A percentile compares a stretch with the other conserved stretches of the same genome.
Conservation (phyloP, 2,888 invertebrate species). For the Perdita meconis region DNA sequence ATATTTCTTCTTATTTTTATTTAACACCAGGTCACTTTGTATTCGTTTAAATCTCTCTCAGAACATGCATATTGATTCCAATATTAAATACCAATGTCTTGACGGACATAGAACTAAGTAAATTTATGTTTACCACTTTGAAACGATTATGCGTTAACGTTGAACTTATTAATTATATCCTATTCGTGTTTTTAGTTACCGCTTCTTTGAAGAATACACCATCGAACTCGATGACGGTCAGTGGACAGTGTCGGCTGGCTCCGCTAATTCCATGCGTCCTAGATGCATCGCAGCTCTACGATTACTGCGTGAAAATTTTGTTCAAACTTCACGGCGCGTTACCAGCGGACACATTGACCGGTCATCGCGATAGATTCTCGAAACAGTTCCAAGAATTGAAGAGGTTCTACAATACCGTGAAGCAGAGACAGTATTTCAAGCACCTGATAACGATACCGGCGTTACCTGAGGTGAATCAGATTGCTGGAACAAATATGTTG, state of each 20-base stretch:
- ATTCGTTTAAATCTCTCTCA: too few relatives aligned
- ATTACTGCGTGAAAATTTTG: constrained; percentile 97
- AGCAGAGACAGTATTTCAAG: constrained; percentile 98
- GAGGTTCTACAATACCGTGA: constrained; percentile 96
- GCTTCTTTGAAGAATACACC: constrained; percentile 96
- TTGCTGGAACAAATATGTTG: not conserved
- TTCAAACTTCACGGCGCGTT: constrained; percentile 97
- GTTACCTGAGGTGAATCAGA: constrained; percentile 90
- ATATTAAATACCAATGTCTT: too few relatives aligned
- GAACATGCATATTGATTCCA: too few relatives aligned
- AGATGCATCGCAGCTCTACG: constrained; percentile 98
- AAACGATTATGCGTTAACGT: not conserved
- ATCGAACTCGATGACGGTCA: constrained; percentile 98
- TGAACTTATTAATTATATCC: constrained; percentile 13
- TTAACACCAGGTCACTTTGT: too few relatives aligned
- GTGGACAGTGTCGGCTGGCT: constrained; percentile 98
- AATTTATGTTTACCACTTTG: too few relatives aligned
- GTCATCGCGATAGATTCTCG: constrained; percentile 95
- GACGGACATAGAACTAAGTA: too few relatives aligned
- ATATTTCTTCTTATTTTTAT: too few relatives aligned
- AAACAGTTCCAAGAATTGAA: constrained; percentile 95
- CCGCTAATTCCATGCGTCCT: constrained; percentile 97
- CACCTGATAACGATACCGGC: constrained; percentile 96
- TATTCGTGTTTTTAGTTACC: constrained; percentile 91
- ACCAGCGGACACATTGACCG: constrained; percentile 94